phyloP scores from a whole-genome alignment of 2,113 vertebrate species.

The Onychostoma macrolepis region DNA sequence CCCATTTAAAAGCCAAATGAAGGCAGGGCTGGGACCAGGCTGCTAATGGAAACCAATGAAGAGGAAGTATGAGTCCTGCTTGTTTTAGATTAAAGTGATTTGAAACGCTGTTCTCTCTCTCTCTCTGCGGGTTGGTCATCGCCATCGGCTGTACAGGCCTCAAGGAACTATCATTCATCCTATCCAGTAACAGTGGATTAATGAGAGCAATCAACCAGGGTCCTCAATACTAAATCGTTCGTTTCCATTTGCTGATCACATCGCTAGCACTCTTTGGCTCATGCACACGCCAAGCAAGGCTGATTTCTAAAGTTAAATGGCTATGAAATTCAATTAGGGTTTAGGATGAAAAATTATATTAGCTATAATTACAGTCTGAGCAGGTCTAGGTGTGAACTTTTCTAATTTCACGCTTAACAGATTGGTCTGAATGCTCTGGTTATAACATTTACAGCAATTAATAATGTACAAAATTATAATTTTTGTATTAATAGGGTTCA shows the following conservation, averaged over 20 bases:
- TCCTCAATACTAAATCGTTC: conserved; percentile 9
- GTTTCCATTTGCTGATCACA: conserved; percentile 3
- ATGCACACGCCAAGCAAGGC: background rate
- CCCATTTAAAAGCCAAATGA: conserved; percentile 32
- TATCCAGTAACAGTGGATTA: conserved; percentile 25
- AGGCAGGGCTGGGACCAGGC: background rate
- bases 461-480: background rate
- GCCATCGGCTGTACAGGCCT: background rate
- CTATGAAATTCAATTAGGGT: conserved; percentile 37
- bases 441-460: conserved; percentile 9
- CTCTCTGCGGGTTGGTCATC: background rate
- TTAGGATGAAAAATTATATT: conserved; percentile 28
- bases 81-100: conserved; percentile 44
- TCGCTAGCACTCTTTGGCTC: background rate
- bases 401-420: conserved; percentile 41
- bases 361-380: conserved; percentile 30
- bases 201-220: conserved; percentile 30
- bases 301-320: conserved; percentile 20
- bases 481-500: background rate
- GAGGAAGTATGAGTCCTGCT: conserved; percentile 18
- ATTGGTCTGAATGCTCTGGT: conserved; percentile 29
- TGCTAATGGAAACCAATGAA: conserved; percentile 42
- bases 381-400: conserved; percentile 23
- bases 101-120: conserved; percentile 7
- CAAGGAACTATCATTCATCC: conserved; percentile 23